A percentile compares a stretch with the other conserved stretches of the same genome.
Conservation (phyloP, 2,888 invertebrate genomes). For the Drosophila histrio region DNA sequence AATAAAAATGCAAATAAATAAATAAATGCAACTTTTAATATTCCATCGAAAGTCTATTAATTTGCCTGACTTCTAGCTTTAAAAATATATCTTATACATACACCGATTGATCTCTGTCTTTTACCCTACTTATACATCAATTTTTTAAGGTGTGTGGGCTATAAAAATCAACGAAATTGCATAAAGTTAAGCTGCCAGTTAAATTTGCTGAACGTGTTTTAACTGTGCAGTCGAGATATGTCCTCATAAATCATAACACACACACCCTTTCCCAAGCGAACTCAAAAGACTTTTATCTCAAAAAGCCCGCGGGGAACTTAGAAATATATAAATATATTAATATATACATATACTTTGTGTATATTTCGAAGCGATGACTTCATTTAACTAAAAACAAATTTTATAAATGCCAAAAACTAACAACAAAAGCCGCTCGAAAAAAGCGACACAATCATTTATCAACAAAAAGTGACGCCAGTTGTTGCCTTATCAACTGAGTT, state of each 20-base stretch:
- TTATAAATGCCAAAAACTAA: slow-evolving; percentile 54
- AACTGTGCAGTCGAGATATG: slow-evolving; percentile 2
- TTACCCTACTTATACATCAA: too few relatives aligned
- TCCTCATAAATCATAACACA: slow-evolving; percentile 16
- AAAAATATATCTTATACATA: too few relatives aligned
- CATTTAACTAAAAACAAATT: slow-evolving; percentile 54
- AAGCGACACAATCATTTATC: slow-evolving; percentile 57
- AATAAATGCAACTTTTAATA: too few relatives aligned
- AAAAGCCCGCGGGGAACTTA: slow-evolving; percentile 13
- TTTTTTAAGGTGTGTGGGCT: neutral
- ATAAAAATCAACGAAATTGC: neutral
- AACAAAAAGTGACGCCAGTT: slow-evolving; percentile 58
- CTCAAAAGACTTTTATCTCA: slow-evolving; percentile 26
- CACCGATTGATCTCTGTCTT: too few relatives aligned
- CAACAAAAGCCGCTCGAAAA: slow-evolving; percentile 49
- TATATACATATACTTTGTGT: slow-evolving; percentile 14
- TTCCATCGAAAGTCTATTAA: too few relatives aligned
- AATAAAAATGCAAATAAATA: too few relatives aligned
- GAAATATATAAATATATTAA: slow-evolving; percentile 4
- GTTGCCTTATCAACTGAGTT: slow-evolving; percentile 51
- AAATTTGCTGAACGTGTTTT: neutral
- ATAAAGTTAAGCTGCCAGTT: neutral
- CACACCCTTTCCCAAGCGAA: neutral
- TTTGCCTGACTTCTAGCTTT: too few relatives aligned
- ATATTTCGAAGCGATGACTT: slow-evolving; percentile 72